Evolutionary conservation across 2,113 vertebrate species (phyloP).

Genomic region (Phainopepla nitens): DNA sequence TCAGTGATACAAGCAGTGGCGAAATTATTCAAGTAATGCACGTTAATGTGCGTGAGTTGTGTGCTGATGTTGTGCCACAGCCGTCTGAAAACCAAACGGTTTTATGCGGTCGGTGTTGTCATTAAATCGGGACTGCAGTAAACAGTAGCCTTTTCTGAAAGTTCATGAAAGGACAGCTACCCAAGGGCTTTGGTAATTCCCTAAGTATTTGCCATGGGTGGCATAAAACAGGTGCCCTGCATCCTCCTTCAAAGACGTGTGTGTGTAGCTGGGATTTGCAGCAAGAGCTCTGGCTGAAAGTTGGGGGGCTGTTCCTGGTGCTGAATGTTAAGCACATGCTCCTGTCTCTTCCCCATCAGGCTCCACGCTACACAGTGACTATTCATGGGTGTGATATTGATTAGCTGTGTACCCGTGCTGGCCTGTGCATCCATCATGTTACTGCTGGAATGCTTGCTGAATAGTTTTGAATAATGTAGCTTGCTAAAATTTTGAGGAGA

Average conservation of each 20-base stretch:
- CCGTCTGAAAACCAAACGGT: neutral
- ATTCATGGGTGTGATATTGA: neutral
- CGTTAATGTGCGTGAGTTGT: neutral
- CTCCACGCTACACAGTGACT: fast-evolving
- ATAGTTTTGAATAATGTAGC: slow-evolving; percentile 12
- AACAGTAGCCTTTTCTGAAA: neutral
- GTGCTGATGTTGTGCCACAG: neutral
- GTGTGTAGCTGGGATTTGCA: neutral
- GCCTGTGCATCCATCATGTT: neutral
- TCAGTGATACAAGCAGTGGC: neutral
- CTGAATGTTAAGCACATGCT: neutral
- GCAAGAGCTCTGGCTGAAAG: fast-evolving
- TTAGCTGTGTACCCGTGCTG: neutral
- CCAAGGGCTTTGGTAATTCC: neutral
- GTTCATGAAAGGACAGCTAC: neutral
- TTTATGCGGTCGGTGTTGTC: neutral
- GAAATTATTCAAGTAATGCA: neutral
- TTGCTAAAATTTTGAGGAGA: neutral
- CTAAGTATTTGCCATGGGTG: neutral
- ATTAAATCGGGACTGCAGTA: neutral
- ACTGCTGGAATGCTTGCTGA: neutral
- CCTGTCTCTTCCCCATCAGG: neutral
- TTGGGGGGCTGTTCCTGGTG: fast-evolving
- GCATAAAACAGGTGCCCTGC: neutral
- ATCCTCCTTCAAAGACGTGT: neutral